Conservation (phyloP, 2,888 invertebrate species). For the Homarus gammarus region DNA sequence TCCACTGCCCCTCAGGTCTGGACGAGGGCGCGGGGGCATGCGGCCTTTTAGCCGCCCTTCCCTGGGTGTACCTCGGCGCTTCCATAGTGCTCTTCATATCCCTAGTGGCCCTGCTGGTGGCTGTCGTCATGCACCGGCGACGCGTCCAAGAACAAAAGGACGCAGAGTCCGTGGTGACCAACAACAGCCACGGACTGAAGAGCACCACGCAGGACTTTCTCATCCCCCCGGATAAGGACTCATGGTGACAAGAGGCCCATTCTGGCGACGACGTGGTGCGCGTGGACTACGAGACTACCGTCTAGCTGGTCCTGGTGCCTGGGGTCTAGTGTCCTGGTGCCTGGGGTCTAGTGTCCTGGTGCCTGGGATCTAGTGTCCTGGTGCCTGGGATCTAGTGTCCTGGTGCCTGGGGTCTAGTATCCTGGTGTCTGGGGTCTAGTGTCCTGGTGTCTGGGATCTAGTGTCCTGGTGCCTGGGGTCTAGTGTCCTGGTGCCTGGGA, state of each 20-base stretch:
- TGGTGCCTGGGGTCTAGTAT: too few relatives aligned
- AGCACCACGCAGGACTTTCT: slow-evolving; percentile 75
- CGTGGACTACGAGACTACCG: slow-evolving; percentile 77
- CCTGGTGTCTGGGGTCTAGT: too few relatives aligned
- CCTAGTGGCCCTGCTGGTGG: slow-evolving; percentile 70
- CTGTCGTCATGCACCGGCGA: slow-evolving; percentile 71
- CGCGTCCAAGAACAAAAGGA: slow-evolving; percentile 56
- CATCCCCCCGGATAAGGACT: slow-evolving; percentile 81
- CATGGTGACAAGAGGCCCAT: slow-evolving; percentile 84
- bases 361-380: too few relatives aligned
- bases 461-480: too few relatives aligned
- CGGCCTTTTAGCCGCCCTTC: slow-evolving; percentile 73
- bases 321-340: too few relatives aligned
- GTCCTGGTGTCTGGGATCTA: too few relatives aligned
- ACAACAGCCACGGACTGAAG: slow-evolving; percentile 74
- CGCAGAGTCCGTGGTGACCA: slow-evolving; percentile 53
- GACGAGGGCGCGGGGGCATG: slow-evolving; percentile 85
- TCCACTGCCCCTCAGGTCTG: slow-evolving; percentile 89
- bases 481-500: too few relatives aligned
- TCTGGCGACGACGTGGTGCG: slow-evolving; percentile 76
- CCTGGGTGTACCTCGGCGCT: slow-evolving; percentile 73
- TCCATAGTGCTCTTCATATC: slow-evolving; percentile 64
- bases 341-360: too few relatives aligned
- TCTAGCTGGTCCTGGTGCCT: slow-evolving; percentile 69
- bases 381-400: too few relatives aligned